Percentiles rank a stretch among this genome's conserved stretches.
Evolutionary conservation across 2,888 invertebrate species (phyloP).

Genomic region (Pammene aurita): DNA sequence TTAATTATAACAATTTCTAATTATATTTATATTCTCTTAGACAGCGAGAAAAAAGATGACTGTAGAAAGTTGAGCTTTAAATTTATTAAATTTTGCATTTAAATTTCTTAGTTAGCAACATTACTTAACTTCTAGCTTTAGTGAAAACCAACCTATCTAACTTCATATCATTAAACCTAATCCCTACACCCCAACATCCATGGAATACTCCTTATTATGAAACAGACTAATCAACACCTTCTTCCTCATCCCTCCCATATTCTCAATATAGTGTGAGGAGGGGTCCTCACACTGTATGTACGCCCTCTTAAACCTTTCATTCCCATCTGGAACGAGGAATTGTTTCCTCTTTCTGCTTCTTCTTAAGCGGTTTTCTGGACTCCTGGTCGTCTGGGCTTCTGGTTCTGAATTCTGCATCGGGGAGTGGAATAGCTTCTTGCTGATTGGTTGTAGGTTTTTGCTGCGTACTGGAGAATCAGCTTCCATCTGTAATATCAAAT

Average conservation of each 20-base stretch:
- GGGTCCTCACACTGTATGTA: conserved; percentile 65
- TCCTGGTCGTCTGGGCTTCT: conserved; percentile 49
- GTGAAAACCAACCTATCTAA: too few species aligned
- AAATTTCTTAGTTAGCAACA: too few species aligned
- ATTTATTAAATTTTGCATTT: too few species aligned
- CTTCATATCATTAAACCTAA: too few species aligned
- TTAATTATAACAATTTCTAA: too few species aligned
- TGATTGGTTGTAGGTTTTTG: conserved; percentile 62
- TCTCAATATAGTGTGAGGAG: conserved; percentile 62
- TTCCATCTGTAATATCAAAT: conserved; percentile 61
- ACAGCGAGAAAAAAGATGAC: too few species aligned
- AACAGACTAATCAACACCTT: conserved; percentile 67
- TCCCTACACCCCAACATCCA: conserved; percentile 61
- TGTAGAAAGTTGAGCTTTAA: too few species aligned
- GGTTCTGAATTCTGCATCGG: conserved; percentile 52
- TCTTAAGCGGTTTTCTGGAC: conserved; percentile 48
- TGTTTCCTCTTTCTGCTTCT: conserved; percentile 65
- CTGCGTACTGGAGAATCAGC: conserved; percentile 69
- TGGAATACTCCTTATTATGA: conserved; percentile 69
- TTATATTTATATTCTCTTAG: too few species aligned
- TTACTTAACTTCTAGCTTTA: too few species aligned
- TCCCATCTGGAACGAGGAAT: conserved; percentile 58
- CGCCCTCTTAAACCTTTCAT: conserved; percentile 63
- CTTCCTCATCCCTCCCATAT: conserved; percentile 64
- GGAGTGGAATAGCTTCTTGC: conserved; percentile 72